phyloP scores from a whole-genome alignment of 2,888 invertebrate genomes.

The Philereme vetulata region DNA sequence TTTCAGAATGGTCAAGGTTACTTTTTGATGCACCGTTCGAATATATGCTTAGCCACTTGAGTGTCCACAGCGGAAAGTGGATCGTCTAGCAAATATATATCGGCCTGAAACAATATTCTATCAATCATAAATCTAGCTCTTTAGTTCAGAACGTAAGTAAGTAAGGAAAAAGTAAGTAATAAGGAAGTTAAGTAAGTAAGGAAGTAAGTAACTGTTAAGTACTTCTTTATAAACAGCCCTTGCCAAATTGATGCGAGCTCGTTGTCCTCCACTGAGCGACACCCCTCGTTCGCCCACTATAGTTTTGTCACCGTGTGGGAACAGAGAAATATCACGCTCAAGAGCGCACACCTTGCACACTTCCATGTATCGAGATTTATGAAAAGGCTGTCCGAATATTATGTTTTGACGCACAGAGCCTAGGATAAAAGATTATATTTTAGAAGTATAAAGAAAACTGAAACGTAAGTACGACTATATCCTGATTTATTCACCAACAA shows the following conservation, averaged over 20 bases:
- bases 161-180: too few species aligned
- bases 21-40: conserved; percentile 86
- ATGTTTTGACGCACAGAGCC: conserved; percentile 96
- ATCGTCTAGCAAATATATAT: conserved; percentile 90
- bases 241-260: conserved; percentile 86
- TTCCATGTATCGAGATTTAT: conserved; percentile 83
- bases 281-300: conserved; percentile 94
- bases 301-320: conserved; percentile 92
- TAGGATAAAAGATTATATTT: conserved; percentile 27
- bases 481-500: conserved; percentile 73
- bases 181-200: too few species aligned
- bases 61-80: conserved; percentile 90
- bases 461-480: not conserved
- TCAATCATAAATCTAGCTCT: not conserved
- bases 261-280: conserved; percentile 92
- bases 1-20: conserved; percentile 37
- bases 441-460: too few species aligned
- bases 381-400: conserved; percentile 91
- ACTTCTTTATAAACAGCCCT: conserved; percentile 87
- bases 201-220: not conserved
- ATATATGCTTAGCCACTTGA: conserved; percentile 87
- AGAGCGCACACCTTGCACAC: conserved; percentile 89
- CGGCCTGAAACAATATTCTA: conserved; percentile 75
- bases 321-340: conserved; percentile 88
- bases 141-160: not conserved